These are phyloP conservation scores for Agrilus biguttatus DNA, from an alignment of 2,888 invertebrate genomes.

Conservation along the genomic window DNA sequence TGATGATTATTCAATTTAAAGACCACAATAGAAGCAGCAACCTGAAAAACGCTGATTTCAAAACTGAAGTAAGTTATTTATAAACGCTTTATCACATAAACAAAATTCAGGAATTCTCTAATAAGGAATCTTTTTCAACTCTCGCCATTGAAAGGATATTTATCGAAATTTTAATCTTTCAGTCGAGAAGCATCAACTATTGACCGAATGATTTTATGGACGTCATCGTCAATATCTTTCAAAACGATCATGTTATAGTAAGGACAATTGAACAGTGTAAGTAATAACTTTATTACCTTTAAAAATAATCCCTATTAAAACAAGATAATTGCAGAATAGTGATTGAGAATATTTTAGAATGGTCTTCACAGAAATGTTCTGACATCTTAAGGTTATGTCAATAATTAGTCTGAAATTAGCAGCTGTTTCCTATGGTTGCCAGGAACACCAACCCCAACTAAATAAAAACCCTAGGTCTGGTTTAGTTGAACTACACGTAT, in stretches of 20 bases:
- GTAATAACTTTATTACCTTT: too few species aligned
- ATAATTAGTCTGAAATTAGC: too few species aligned
- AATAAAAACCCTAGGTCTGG: too few species aligned
- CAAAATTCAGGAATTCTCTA: conserved; percentile 82
- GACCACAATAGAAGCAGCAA: conserved; percentile 88
- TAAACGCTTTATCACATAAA: conserved; percentile 65
- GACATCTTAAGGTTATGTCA: too few species aligned
- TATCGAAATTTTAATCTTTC: conserved; percentile 8
- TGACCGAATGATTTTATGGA: conserved; percentile 86
- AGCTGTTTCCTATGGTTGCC: too few species aligned
- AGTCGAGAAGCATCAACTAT: conserved; percentile 24
- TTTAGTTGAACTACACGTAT: too few species aligned
- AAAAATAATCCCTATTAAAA: conserved; percentile 80
- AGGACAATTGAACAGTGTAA: conserved; percentile 4
- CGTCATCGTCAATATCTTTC: conserved; percentile 85
- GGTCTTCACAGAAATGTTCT: too few species aligned
- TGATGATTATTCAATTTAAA: conserved; percentile 65
- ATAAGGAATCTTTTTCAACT: conserved; percentile 76
- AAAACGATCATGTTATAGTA: conserved; percentile 55
- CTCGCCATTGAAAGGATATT: conserved; percentile 48
- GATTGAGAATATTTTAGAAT: conserved; percentile 78
- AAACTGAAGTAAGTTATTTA: background rate
- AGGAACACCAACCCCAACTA: too few species aligned
- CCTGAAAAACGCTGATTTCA: conserved; percentile 36
- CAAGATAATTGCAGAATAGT: conserved; percentile 83